A percentile compares a stretch with the other conserved stretches of the same genome.
phyloP scores from a whole-genome alignment of 1,140 invertebrate species.

The Pseudachorutes palmiensis region DNA sequence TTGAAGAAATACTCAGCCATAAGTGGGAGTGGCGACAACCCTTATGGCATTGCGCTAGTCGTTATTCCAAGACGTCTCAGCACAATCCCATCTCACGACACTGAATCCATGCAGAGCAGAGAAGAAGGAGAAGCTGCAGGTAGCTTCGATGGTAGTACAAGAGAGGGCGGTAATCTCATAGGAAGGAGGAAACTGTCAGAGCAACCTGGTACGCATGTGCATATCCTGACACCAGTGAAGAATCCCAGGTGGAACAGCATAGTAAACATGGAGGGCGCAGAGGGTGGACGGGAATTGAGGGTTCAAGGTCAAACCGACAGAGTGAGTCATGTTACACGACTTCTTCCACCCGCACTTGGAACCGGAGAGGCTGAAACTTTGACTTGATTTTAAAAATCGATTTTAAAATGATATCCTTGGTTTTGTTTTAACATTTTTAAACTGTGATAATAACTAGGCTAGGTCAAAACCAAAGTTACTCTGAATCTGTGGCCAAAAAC shows the following conservation, averaged over 20 bases:
- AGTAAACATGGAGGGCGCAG: neutral
- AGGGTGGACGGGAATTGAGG: slow-evolving; percentile 10
- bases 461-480: neutral
- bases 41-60: slow-evolving; percentile 26
- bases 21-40: slow-evolving; percentile 17
- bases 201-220: slow-evolving; percentile 29
- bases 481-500: neutral
- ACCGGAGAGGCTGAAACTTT: neutral
- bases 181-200: slow-evolving; percentile 34
- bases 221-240: slow-evolving; percentile 20
- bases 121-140: slow-evolving; percentile 12
- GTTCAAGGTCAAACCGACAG: slow-evolving; percentile 40
- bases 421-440: slow-evolving; percentile 11
- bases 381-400: neutral
- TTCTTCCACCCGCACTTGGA: neutral
- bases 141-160: neutral
- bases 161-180: slow-evolving; percentile 8
- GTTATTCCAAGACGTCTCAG: slow-evolving; percentile 39
- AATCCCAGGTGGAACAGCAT: slow-evolving; percentile 23
- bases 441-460: neutral
- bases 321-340: slow-evolving; percentile 39
- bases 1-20: slow-evolving; percentile 17
- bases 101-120: slow-evolving; percentile 8
- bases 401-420: neutral
- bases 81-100: slow-evolving; percentile 39